Conservation (phyloP, 2,888 invertebrate species). For the Erebia ligea region DNA sequence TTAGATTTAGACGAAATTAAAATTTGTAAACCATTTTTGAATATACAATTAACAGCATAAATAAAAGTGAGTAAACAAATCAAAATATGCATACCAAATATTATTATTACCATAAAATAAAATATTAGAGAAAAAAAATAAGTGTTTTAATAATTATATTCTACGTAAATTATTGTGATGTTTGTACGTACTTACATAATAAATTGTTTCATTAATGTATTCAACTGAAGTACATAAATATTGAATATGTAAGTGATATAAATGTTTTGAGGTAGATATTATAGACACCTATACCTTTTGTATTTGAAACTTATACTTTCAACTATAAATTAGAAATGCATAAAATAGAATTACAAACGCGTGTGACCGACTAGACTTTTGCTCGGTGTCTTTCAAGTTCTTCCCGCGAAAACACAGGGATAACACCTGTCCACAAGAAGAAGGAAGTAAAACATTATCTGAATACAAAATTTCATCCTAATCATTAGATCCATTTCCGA, state of each 20-base stretch:
- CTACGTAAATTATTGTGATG: conserved; percentile 19
- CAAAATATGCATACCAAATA: neutral
- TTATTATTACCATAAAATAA: neutral
- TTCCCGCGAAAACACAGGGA: too few relatives aligned
- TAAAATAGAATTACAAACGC: too few relatives aligned
- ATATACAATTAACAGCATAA: conserved; percentile 7
- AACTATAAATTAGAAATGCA: neutral
- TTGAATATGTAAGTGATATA: conserved; percentile 29
- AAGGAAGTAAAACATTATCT: too few relatives aligned
- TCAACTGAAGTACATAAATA: conserved; percentile 27
- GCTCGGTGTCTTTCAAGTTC: too few relatives aligned
- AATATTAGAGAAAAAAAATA: conserved; percentile 8
- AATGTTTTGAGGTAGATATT: conserved; percentile 27
- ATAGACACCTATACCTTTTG: conserved; percentile 22
- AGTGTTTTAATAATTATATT: conserved; percentile 15
- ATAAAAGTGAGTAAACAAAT: neutral
- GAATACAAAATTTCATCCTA: too few relatives aligned
- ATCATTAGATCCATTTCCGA: too few relatives aligned
- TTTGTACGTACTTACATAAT: conserved; percentile 29
- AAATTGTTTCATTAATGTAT: conserved; percentile 23
- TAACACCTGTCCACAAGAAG: too few relatives aligned
- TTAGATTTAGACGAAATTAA: conserved; percentile 17
- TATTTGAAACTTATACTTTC: conserved; percentile 34
- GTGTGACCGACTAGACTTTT: too few relatives aligned
- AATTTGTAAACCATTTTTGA: conserved; percentile 17